A percentile compares a stretch with the other conserved stretches of the same genome.
phyloP scores from a whole-genome alignment of 2,113 vertebrate genomes.

The Mobula birostris region DNA sequence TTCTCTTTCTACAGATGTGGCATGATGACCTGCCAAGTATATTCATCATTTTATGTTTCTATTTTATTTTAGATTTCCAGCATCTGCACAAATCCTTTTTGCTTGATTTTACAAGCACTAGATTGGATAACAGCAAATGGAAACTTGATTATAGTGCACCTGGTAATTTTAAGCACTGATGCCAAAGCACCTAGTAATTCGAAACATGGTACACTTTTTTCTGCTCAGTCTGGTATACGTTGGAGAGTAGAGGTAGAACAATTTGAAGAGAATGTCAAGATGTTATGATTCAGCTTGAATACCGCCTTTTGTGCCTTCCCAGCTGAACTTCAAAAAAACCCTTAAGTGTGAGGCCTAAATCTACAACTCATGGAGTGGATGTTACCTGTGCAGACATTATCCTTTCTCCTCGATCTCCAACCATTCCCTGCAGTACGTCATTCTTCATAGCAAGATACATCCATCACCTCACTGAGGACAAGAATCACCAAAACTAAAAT shows the following conservation, averaged over 20 bases:
- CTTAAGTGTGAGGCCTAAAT: no score
- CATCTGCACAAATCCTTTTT: no score
- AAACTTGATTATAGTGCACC: not conserved
- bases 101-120: not conserved
- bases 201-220: not conserved
- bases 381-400: not conserved
- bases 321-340: no score
- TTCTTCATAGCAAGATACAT: not conserved
- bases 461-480: not conserved
- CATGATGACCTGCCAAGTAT: no score
- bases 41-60: no score
- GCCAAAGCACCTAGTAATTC: not conserved
- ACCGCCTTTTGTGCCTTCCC: no score
- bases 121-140: not conserved
- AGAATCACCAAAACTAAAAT: conserved; percentile 19
- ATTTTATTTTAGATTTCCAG: no score
- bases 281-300: not conserved
- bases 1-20: no score
- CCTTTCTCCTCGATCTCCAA: not conserved
- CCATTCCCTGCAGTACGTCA: not conserved
- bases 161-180: not conserved
- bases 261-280: not conserved
- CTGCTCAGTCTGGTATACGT: not conserved
- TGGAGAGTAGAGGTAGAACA: not conserved
- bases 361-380: not conserved